Evolutionary conservation across 2,888 invertebrate species (phyloP).

Genomic region (Troides helena): DNA sequence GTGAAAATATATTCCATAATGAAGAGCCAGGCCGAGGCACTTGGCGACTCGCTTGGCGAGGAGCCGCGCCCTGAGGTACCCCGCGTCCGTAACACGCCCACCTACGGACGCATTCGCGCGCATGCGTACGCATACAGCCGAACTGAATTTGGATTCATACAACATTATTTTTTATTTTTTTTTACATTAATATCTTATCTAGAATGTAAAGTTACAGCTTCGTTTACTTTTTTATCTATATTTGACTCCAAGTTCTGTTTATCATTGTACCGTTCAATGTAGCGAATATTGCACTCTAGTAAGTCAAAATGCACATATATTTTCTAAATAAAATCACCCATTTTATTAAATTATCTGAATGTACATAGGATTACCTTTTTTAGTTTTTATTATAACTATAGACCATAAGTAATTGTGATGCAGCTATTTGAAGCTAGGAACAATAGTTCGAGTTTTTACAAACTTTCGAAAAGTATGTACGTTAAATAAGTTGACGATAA

Average conservation of each 20-base stretch:
- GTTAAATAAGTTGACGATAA: constrained; percentile 13
- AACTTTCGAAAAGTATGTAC: background rate
- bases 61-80: constrained; percentile 75
- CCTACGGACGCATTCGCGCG: constrained; percentile 16
- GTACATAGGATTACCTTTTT: constrained; percentile 16
- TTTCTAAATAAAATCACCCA: constrained; percentile 5
- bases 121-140: constrained; percentile 14
- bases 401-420: background rate
- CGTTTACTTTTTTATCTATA: background rate
- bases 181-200: background rate
- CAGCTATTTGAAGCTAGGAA: background rate
- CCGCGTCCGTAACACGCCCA: constrained; percentile 5
- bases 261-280: constrained; percentile 12
- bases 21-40: constrained; percentile 91
- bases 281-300: constrained; percentile 27
- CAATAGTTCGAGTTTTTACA: background rate
- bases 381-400: constrained; percentile 18
- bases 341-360: constrained; percentile 8
- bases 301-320: constrained; percentile 23
- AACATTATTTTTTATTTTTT: background rate
- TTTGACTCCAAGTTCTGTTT: constrained; percentile 19
- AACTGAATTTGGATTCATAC: constrained; percentile 16
- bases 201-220: too few relatives aligned
- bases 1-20: constrained; percentile 97
- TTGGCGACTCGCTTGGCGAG: constrained; percentile 76